phyloP scores from a whole-genome alignment of 1,140 invertebrate genomes.

The Chionoecetes opilio region DNA sequence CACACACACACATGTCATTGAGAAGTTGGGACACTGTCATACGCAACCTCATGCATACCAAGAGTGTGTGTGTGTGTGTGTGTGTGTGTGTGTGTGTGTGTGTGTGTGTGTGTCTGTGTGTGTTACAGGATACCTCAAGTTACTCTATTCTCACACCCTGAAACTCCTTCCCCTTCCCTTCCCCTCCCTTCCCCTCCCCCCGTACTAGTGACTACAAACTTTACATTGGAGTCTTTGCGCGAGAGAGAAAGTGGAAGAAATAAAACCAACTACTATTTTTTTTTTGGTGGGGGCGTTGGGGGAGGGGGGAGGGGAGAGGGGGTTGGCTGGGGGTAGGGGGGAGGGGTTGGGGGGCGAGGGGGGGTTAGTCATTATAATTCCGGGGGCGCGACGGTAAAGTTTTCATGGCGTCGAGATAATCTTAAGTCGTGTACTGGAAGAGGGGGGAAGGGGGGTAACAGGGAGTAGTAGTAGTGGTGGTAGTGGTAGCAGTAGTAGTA shows the following conservation, averaged over 20 bases:
- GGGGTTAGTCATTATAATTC: constrained; percentile 31
- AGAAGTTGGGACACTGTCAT: constrained; percentile 54
- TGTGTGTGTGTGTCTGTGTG: constrained; percentile 37
- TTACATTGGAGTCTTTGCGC: constrained; percentile 28
- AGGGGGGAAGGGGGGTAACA: background rate
- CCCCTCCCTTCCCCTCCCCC: background rate
- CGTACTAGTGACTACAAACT: background rate
- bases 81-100: constrained; percentile 55
- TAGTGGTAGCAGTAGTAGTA: background rate
- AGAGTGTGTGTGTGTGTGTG: constrained; percentile 49
- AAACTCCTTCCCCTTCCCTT: background rate
- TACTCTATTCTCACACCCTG: background rate
- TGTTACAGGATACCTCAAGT: background rate
- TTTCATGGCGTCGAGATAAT: background rate
- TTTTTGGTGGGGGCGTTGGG: too few relatives aligned
- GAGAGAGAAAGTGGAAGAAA: background rate
- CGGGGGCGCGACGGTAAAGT: background rate
- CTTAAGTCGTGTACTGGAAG: background rate
- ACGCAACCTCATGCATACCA: background rate
- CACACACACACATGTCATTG: constrained; percentile 54
- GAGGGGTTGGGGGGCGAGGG: too few relatives aligned
- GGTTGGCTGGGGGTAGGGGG: too few relatives aligned
- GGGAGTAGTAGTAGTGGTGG: background rate
- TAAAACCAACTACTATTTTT: background rate
- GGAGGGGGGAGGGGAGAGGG: too few relatives aligned